Conservation (phyloP, 2,113 vertebrate species). For the Coryphaenoides rupestris region DNA sequence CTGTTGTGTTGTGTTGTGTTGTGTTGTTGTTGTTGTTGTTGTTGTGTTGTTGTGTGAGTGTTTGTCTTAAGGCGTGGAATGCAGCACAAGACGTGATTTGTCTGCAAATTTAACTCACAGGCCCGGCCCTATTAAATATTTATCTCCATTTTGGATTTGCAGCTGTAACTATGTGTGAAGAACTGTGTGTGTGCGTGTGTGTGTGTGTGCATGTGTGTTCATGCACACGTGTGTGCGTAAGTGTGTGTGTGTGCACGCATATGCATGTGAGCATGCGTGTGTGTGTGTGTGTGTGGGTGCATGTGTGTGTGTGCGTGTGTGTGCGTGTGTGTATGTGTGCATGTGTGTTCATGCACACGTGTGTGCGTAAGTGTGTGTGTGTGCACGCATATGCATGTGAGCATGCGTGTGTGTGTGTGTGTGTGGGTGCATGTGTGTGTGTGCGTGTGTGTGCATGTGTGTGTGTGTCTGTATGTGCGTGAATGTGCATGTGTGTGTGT, state of each 20-base stretch:
- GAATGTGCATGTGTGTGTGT: background rate
- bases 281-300: background rate
- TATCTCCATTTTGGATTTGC: slow-evolving; percentile 57
- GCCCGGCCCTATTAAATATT: slow-evolving; percentile 59
- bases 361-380: background rate
- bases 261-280: background rate
- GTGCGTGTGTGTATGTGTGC: background rate
- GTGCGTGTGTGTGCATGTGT: slow-evolving; percentile 7
- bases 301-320: background rate
- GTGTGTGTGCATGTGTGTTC: background rate
- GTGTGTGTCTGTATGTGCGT: background rate
- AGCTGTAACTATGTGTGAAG: slow-evolving; percentile 32
- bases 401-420: background rate
- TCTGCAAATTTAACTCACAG: slow-evolving; percentile 52
- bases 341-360: background rate
- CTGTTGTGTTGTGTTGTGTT: background rate
- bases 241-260: background rate
- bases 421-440: too few relatives aligned
- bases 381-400: background rate
- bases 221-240: background rate
- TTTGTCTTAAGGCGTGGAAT: slow-evolving; percentile 13
- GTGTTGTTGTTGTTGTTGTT: background rate
- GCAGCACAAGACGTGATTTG: slow-evolving; percentile 48
- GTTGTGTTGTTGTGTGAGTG: background rate
- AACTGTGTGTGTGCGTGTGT: slow-evolving; percentile 9